Evolutionary conservation across 2,113 vertebrate genomes (phyloP), one percentile per base, ranked within the genome.

Genomic region (Melanerpes formicivorus): DNA sequence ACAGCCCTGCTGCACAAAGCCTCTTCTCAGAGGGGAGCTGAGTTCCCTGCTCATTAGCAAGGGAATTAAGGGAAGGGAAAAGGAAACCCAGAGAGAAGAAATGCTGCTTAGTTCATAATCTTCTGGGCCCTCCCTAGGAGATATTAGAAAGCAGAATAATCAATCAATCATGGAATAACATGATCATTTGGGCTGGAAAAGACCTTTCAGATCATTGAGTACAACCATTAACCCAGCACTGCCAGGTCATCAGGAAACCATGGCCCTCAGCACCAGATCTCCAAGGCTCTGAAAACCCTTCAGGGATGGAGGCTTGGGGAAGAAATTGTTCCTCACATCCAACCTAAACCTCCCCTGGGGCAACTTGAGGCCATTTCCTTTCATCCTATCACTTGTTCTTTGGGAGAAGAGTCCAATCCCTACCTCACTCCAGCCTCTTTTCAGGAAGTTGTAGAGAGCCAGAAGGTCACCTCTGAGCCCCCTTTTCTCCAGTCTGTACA

Each of bases 91-190:
- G 71, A 18, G 6, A 54, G 55, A 37, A 70, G 81, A 77, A 40
- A 10, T 46, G 73, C 91, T 56, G 73, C 73, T 79, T 87, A 75
- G 93, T 44, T 46, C 65, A 50, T 64, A 30, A 91, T 78, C 56
- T 65, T 69, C 84, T 84, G 54, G 62, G 26, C 48, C 79, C 86
- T 80, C 79, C 37, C 67, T 87, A 92, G 93, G 84, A 1, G 19
- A 73, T 88, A 69, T 78, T 86, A 59, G 88, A 86, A 88, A 82
- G 69, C 52, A 94, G 8, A 82, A 74, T 66, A 85, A 86, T 30
- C 40, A 48, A 3, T 21, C 52, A 48, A 3, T 26, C 52, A 25
- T 5, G 5, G 32, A 64, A 9, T 3, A 21, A 22, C 10, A 6
- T 26, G 46, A 10, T 4, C 14, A 7, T 14, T 37, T 69, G 19